Percentiles rank a stretch among this genome's conserved stretches.
Evolutionary conservation across 2,888 invertebrate species (phyloP).

Genomic region (Scelioninae gen. 2): DNA sequence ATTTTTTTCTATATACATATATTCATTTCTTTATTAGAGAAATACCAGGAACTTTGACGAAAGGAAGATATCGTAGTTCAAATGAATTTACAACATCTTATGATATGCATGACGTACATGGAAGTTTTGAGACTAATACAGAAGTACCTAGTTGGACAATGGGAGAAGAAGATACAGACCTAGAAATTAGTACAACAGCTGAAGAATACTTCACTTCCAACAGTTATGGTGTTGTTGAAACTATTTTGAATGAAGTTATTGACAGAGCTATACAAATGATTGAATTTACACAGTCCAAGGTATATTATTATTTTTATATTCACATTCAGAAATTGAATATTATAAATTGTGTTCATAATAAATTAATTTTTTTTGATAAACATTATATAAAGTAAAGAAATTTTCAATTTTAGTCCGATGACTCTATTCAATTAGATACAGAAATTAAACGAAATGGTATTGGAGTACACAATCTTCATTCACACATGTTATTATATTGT

Average conservation of each 20-base stretch:
- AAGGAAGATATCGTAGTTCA: conserved; percentile 72
- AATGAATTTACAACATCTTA: conserved; percentile 71
- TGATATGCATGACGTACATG: conserved; percentile 70
- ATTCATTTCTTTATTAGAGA: conserved; percentile 68
- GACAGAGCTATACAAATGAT: conserved; percentile 76
- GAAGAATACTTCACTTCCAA: conserved; percentile 80
- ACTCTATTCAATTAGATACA: conserved; percentile 67
- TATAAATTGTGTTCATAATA: background rate
- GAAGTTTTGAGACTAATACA: conserved; percentile 74
- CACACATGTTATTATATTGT: conserved; percentile 88
- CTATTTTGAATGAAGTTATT: conserved; percentile 79
- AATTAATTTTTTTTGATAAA: background rate
- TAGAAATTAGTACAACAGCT: conserved; percentile 80
- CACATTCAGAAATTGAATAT: too few relatives aligned
- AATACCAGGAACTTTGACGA: conserved; percentile 72
- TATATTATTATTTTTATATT: conserved; percentile 4
- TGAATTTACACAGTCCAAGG: conserved; percentile 68
- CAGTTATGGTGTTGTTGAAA: conserved; percentile 76
- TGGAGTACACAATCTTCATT: conserved; percentile 85
- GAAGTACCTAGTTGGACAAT: conserved; percentile 78
- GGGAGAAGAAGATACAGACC: conserved; percentile 75
- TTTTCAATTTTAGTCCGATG: conserved; percentile 64
- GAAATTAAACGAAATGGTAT: conserved; percentile 69
- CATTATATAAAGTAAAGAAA: background rate
- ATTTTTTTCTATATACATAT: too few relatives aligned